Base-by-base conservation (phyloP, 1,140 invertebrate genomes). In the Drosophila sulfurigaster region DNA sequence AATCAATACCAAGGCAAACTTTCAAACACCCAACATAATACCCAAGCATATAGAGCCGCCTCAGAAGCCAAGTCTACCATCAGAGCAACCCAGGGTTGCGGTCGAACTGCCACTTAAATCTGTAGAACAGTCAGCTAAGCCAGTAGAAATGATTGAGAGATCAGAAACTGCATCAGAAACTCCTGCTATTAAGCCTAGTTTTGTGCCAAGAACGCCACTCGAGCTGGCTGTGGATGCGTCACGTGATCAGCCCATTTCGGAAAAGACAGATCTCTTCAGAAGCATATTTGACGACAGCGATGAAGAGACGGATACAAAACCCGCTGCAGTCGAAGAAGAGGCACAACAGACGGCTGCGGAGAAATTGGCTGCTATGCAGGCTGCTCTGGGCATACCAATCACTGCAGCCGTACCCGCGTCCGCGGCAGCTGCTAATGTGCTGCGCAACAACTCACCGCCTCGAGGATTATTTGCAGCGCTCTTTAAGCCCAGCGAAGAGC, bases 381-480 rank as follows among this genome's bases (percentile, higher is more conserved):
- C 65, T 6, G 72, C 79, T 11, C 6, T 83, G 1, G 82, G 82
- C 5, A 38, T 88, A 30, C 83, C 88, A 15, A 11, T 41, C 25
- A 71, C 93, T 56, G 64, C 79, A 41, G 0, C 20, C 20, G 20
- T 25, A 3, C 10, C 35, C 35, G 35, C 35, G 35, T 75, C 69
- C 5, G 85, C 92, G 1, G 75, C 69, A 0, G 85, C 92, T 4
- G 79, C 92, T 13, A 95, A 95, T 86, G 52, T 93, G 0, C 92
- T 95, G 73, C 93, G 95, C 58, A 96, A 96, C 65, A 94, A 92
- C 7, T 96, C 95, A 4, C 95, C 95, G 1, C 95, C 95, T 1
- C 93, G 95, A 68, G 96, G 96, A 1, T 96, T 96, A 59, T 97
- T 97, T 81, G 95, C 96, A 0, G 95, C 96, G 70, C 92, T 97